Conservation (phyloP, 2,888 invertebrate species). For the Aporophyla lueneburgensis region DNA sequence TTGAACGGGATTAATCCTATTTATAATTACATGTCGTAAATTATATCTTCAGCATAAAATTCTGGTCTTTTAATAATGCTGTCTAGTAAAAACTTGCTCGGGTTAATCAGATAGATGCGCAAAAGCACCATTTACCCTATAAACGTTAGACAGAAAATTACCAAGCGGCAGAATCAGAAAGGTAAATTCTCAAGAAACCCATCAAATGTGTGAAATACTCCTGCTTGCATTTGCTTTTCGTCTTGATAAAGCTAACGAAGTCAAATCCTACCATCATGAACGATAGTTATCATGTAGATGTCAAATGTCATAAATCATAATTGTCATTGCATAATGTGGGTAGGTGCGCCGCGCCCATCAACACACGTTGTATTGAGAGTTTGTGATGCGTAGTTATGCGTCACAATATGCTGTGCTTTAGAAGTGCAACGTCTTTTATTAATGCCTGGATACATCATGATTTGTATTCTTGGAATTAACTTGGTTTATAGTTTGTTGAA, state of each 20-base stretch:
- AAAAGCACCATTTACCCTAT: background rate
- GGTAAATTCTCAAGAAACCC: background rate
- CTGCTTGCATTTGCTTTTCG: background rate
- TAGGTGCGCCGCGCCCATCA: background rate
- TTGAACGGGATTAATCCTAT: constrained; percentile 30
- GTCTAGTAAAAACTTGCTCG: background rate
- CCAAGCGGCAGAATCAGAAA: background rate
- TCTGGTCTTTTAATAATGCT: constrained; percentile 2
- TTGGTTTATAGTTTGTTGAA: background rate
- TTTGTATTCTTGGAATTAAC: background rate
- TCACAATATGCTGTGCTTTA: background rate
- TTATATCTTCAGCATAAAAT: constrained; percentile 11
- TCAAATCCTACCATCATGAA: constrained; percentile 4
- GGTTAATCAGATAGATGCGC: background rate
- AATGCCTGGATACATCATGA: background rate
- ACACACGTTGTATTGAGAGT: background rate
- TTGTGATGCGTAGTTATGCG: background rate
- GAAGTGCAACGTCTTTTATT: constrained; percentile 4
- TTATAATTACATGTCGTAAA: constrained; percentile 28
- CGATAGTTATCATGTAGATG: constrained; percentile 9
- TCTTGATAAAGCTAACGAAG: background rate
- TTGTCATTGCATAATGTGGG: constrained; percentile 14
- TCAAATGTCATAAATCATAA: constrained; percentile 33
- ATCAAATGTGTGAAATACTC: background rate
- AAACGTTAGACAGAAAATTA: background rate